Conservation (phyloP, 1,140 invertebrate genomes). For the Sweltsa coloradensis region DNA sequence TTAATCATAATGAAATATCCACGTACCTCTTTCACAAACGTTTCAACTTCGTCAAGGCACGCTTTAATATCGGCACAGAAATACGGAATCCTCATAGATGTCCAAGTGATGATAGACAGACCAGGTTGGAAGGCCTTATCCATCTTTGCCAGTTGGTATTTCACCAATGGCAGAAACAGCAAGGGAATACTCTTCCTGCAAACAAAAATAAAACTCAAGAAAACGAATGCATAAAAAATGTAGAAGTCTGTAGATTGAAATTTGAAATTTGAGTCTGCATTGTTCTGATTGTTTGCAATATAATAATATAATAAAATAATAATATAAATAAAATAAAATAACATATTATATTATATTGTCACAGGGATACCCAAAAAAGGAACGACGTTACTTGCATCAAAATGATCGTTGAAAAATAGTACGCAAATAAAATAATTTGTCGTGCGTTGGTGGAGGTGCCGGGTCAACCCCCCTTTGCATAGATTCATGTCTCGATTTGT, state of each 20-base stretch:
- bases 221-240: not conserved
- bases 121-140: slow-evolving; percentile 61
- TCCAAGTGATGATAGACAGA: slow-evolving; percentile 65
- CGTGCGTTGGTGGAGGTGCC: too few relatives aligned
- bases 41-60: slow-evolving; percentile 48
- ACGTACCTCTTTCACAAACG: slow-evolving; percentile 49
- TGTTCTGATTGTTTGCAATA: not conserved
- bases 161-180: slow-evolving; percentile 53
- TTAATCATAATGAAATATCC: too few relatives aligned
- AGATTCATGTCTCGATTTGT: too few relatives aligned
- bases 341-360: not conserved
- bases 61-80: slow-evolving; percentile 44
- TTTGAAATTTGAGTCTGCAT: not conserved
- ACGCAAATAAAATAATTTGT: not conserved
- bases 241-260: too few relatives aligned
- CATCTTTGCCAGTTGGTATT: slow-evolving; percentile 50
- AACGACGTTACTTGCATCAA: too few relatives aligned
- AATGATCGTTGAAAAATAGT: too few relatives aligned
- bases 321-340: not conserved
- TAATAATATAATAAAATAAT: not conserved
- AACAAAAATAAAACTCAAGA: not conserved
- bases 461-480: too few relatives aligned
- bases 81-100: slow-evolving; percentile 54
- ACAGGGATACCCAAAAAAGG: not conserved
- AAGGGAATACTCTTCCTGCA: slow-evolving; percentile 37